These are phyloP conservation scores for Crossaster papposus DNA, from an alignment of 53 echinoderm and acorn worm genomes.

Conservation along the genomic window DNA sequence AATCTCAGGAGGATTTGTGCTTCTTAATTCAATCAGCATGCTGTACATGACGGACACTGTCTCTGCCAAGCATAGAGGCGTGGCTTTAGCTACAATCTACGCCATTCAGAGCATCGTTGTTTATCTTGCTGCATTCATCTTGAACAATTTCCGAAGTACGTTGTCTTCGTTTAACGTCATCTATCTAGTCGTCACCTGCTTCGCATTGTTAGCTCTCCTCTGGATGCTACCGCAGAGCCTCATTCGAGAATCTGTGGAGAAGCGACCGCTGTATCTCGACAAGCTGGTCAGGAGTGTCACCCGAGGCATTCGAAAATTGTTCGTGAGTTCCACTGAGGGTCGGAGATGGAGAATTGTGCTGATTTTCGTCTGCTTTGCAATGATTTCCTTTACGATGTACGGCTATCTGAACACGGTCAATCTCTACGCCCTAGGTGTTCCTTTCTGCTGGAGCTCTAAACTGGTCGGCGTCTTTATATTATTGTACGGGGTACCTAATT, in stretches of 20 bases:
- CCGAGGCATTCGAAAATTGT: background rate
- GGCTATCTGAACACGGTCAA: conserved; percentile 9
- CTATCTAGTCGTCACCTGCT: background rate
- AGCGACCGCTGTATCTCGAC: background rate
- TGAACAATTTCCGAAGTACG: background rate
- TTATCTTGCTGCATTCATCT: background rate
- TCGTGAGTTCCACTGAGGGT: background rate
- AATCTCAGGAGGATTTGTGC: background rate
- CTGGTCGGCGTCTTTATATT: background rate
- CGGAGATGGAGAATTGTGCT: conserved; percentile 5
- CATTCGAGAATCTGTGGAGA: background rate
- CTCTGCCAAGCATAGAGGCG: background rate
- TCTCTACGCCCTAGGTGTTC: background rate
- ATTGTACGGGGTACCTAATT: conserved; percentile 7
- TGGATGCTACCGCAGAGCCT: background rate
- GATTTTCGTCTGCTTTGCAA: background rate
- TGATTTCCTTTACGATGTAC: background rate
- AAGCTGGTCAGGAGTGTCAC: background rate
- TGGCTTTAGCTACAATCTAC: background rate
- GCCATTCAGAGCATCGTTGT: background rate
- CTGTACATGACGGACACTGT: background rate
- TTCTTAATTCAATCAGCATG: background rate
- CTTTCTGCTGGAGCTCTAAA: background rate
- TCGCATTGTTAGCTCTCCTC: background rate
- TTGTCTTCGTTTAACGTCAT: background rate